phyloP scores from a whole-genome alignment of 2,888 invertebrate species.

The Augiades crinisus region DNA sequence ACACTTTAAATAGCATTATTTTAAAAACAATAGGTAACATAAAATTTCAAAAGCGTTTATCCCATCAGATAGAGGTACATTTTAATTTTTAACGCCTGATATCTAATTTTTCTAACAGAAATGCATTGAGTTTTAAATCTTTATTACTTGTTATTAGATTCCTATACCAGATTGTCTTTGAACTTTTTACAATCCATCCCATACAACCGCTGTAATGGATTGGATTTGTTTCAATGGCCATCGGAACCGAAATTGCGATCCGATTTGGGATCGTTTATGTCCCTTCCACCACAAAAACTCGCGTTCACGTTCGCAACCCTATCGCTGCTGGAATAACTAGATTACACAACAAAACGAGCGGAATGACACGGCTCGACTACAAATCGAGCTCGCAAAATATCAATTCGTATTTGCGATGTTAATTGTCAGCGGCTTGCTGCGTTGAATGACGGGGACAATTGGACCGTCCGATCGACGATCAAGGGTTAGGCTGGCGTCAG shows the following conservation, averaged over 20 bases:
- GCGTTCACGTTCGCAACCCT: constrained; percentile 16
- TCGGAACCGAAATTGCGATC: not conserved
- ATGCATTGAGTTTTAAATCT: too few species aligned
- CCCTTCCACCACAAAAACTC: constrained; percentile 13
- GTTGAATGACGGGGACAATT: constrained; percentile 35
- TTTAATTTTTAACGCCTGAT: too few species aligned
- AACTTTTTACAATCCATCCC: not conserved
- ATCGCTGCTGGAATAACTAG: constrained; percentile 23
- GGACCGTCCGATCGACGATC: constrained; percentile 21
- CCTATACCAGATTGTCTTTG: not conserved
- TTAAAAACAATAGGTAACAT: too few species aligned
- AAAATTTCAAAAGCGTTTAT: too few species aligned
- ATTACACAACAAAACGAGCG: constrained; percentile 24
- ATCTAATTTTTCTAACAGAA: too few species aligned
- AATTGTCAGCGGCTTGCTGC: constrained; percentile 35
- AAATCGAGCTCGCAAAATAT: constrained; percentile 32
- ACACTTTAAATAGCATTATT: too few species aligned
- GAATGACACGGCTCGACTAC: constrained; percentile 24
- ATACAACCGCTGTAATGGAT: not conserved
- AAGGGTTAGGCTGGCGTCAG: constrained; percentile 16
- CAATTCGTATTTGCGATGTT: constrained; percentile 34
- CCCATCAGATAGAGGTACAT: too few species aligned
- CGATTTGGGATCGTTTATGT: constrained; percentile 1
- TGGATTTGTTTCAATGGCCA: not conserved
- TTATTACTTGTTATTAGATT: too few species aligned